Evolutionary conservation across 2,888 invertebrate species (phyloP).

Genomic region (Argyresthia albistria): DNA sequence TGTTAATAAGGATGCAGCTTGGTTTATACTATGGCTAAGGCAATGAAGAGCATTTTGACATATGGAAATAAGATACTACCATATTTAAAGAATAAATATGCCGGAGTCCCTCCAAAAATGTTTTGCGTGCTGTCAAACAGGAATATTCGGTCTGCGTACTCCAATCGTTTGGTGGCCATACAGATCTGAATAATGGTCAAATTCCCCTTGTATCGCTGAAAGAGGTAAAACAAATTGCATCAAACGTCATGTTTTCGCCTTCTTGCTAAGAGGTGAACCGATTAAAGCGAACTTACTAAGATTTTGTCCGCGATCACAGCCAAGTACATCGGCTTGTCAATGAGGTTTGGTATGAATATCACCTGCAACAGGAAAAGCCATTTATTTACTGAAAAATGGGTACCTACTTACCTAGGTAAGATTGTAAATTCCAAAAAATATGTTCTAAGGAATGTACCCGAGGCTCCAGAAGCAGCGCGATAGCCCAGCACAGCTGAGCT

Average conservation of each 20-base stretch:
- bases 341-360: constrained; percentile 31
- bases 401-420: no score
- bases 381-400: no score
- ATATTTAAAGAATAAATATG: constrained; percentile 52
- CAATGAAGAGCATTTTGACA: no score
- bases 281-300: constrained; percentile 27
- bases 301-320: constrained; percentile 48
- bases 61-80: no score
- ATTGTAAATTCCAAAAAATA: no score
- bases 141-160: constrained; percentile 46
- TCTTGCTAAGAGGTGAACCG: no score
- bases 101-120: constrained; percentile 53
- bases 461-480: constrained; percentile 46
- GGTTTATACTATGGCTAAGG: no score
- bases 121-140: constrained; percentile 36
- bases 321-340: constrained; percentile 21
- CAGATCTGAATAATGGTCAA: constrained; percentile 35
- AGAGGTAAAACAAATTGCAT: background rate
- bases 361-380: constrained; percentile 26
- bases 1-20: no score
- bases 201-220: constrained; percentile 36
- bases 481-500: constrained; percentile 58
- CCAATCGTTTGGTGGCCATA: constrained; percentile 29
- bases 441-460: constrained; percentile 21
- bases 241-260: background rate